Conservation (phyloP, 37 sponge, comb jelly and placozoan genomes). For the Halisarca cf. caerulea region DNA sequence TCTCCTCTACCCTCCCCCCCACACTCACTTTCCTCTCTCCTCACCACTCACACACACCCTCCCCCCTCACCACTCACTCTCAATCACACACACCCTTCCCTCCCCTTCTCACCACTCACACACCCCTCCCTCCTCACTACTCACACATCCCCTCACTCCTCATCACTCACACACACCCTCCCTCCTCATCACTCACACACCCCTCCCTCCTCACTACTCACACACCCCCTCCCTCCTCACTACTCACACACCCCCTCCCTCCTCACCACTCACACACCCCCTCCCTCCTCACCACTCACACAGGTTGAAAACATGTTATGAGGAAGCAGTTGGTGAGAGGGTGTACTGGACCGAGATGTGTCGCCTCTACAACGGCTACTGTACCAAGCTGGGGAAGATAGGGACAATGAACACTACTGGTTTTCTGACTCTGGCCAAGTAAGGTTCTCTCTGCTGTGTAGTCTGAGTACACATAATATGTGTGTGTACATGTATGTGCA, state of each 20-base stretch:
- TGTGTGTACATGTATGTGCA: no score
- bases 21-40: no score
- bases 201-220: background rate
- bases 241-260: no score
- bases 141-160: background rate
- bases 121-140: background rate
- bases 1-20: no score
- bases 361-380: slow-evolving; percentile 10
- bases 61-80: background rate
- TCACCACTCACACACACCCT: no score
- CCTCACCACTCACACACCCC: no score
- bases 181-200: background rate
- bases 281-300: no score
- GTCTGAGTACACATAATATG: no score
- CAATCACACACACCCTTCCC: background rate
- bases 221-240: no score
- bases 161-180: background rate
- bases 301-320: slow-evolving; percentile 14
- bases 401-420: background rate
- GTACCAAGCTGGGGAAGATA: background rate
- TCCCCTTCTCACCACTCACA: background rate
- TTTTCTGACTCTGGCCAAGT: background rate
- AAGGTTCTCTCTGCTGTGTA: background rate
- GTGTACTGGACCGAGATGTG: slow-evolving; percentile 3
- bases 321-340: slow-evolving; percentile 9